Base-by-base conservation (phyloP, 2,113 vertebrate genomes). In the Bubo bubo region DNA sequence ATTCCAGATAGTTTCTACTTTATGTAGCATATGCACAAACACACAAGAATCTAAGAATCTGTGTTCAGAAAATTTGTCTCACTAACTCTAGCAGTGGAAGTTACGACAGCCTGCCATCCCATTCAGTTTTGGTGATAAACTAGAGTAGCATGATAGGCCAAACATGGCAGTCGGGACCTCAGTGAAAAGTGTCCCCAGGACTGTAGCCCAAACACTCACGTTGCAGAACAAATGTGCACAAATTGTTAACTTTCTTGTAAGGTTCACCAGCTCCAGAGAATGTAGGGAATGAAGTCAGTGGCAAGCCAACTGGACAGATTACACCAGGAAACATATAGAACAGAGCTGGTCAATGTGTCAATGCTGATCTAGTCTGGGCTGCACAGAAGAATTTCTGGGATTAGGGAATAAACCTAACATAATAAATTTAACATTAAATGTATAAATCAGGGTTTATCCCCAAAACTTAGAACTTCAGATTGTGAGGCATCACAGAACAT, bases 131-230 rank as follows among this genome's bases (percentile, higher is more conserved):
- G 28, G 21, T 37, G 21, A 72, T 45, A 60, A 49, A 59, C 16
- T 13, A 49, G 47, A 70, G 6, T 7, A 87, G 15, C 12, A 27
- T 26, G 14, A 43, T 19, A 14, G 39, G 13, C 5, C 53, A 80
- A 60, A 73, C 0, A 0, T 4, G 2, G 19, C 26, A 72, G 13
- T 3, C 3, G 1, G 17, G 26, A 9, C 21, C 26, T 63, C 21
- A 37, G 6, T 1, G 4, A 56, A 52, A 88, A 72, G 4, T 6
- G 30, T 19, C 10, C 17, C 26, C 6, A 52, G 10, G 8, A 50
- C 0, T 72, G 49, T 16, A 52, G 3, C 7, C 23, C 39, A 80
- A 72, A 43, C 7, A 43, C 3, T 70, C 15, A 47, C 2, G 1
- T 8, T 62, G n/a, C 35, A 87, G 18, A 84, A 53, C 2, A 58